A percentile compares a stretch with the other conserved stretches of the same genome.
Conservation (phyloP, 2,113 vertebrate genomes). For the Psittacus erithacus region DNA sequence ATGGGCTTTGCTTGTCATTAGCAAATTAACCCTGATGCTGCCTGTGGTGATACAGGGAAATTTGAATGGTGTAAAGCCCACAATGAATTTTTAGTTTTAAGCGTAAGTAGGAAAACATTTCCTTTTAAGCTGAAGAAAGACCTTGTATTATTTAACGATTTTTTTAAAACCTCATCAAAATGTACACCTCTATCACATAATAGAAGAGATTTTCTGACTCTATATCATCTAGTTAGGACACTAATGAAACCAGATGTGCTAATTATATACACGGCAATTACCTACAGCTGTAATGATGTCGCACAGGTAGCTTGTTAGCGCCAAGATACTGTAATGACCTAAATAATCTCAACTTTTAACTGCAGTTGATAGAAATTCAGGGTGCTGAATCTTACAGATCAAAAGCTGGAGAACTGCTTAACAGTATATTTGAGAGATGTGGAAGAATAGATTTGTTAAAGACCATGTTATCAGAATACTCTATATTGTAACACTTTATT, state of each 20-base stretch:
- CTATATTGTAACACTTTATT: background rate
- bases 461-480: background rate
- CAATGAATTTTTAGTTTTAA: background rate
- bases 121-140: background rate
- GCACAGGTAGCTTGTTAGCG: background rate
- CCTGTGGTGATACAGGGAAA: background rate
- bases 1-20: conserved; percentile 38
- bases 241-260: background rate
- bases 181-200: background rate
- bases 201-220: background rate
- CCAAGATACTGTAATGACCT: background rate
- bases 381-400: background rate
- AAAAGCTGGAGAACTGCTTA: background rate
- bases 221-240: background rate
- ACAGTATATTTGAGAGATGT: background rate
- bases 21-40: conserved; percentile 39
- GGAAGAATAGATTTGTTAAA: background rate
- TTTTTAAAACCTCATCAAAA: background rate
- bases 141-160: background rate
- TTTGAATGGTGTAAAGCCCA: background rate
- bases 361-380: background rate
- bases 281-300: background rate
- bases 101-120: background rate
- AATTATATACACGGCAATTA: background rate
- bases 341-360: background rate